Evolutionary conservation across 2,797 vertebrate genomes (phyloP), one percentile per base, ranked within the genome.

Genomic region (Fringilla coelebs): DNA sequence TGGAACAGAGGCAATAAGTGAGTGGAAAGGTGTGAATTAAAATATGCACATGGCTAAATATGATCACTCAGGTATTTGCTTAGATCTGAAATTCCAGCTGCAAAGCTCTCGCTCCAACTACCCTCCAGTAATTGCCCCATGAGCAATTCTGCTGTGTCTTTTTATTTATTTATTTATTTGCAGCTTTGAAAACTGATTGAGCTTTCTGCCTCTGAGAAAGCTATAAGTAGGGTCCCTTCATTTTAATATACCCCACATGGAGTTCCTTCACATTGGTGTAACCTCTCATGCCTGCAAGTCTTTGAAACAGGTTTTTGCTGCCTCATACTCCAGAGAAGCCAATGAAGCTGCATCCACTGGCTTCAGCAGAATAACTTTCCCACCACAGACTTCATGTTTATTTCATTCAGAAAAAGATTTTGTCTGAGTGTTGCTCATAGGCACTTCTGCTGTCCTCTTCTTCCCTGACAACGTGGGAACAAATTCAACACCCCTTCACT

Each of bases 1-100:
- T 68, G 84, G 24, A 49, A 22, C 1, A 0, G 67, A 93, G 55
- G 73, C 67, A 86, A 3, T 79, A 76, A 93, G 41, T 71, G 52
- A 93, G 32, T 68, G 77, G 70, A 90, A 96, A 94, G 77, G 77
- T 95, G 88, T 88, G 85, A 93, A 95, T 94, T 93, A 90, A 95
- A 95, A 89, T 89, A 89, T 73, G 76, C 94, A 45, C 67, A 48
- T 4, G 55, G 63, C 88, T 94, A 85, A 90, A 77, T 67, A 79
- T 0, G 0, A 49, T 95, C 87, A 76, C 71, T 93, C 34, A 62
- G 38, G 28, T 90, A 58, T 91, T 94, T 95, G 29, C 67, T 94
- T 94, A 94, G 80, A 71, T 60, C 60, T 82, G 74, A 91, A 88
- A 90, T 88, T 87, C 71, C 71, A 61, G 49, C 48, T 90, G 60